Evolutionary conservation across 2,888 invertebrate species (phyloP).

Genomic region (Drosophila borborema): DNA sequence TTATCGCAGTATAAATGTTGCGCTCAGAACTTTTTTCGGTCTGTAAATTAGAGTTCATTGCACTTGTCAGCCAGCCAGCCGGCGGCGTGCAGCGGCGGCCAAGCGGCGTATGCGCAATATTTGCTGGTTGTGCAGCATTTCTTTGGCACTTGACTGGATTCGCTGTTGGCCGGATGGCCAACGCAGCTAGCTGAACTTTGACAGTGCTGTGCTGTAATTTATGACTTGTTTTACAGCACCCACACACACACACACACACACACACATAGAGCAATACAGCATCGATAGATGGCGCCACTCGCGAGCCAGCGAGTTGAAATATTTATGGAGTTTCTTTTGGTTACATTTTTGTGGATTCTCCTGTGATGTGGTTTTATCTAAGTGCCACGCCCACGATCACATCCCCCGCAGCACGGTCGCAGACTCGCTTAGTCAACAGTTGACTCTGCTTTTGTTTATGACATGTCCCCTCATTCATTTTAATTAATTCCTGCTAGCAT

Average conservation of each 20-base stretch:
- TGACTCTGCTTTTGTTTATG: slow-evolving; percentile 78
- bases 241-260: slow-evolving; percentile 15
- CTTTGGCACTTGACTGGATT: slow-evolving; percentile 75
- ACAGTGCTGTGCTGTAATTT: slow-evolving; percentile 74
- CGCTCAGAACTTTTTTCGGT: slow-evolving; percentile 58
- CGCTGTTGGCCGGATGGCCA: slow-evolving; percentile 53
- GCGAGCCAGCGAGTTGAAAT: slow-evolving; percentile 73
- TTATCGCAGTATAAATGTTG: slow-evolving; percentile 67
- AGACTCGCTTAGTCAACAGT: slow-evolving; percentile 77
- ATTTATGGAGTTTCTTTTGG: slow-evolving; percentile 79
- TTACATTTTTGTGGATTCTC: slow-evolving; percentile 69
- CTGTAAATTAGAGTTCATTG: slow-evolving; percentile 76
- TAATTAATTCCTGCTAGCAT: slow-evolving; percentile 78
- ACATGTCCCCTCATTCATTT: slow-evolving; percentile 81
- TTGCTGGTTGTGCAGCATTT: slow-evolving; percentile 81
- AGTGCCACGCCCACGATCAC: slow-evolving; percentile 49
- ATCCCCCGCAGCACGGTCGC: slow-evolving; percentile 12
- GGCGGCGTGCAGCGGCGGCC: slow-evolving; percentile 51
- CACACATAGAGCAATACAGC: slow-evolving; percentile 43
- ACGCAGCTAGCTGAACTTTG: slow-evolving; percentile 78
- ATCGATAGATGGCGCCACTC: slow-evolving; percentile 81
- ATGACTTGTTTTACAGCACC: slow-evolving; percentile 81
- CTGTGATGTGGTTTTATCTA: slow-evolving; percentile 77
- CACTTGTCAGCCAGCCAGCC: slow-evolving; percentile 69
- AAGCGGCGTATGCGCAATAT: slow-evolving; percentile 79